phyloP scores from a whole-genome alignment of 2,113 vertebrate genomes.

The Clupea harengus region DNA sequence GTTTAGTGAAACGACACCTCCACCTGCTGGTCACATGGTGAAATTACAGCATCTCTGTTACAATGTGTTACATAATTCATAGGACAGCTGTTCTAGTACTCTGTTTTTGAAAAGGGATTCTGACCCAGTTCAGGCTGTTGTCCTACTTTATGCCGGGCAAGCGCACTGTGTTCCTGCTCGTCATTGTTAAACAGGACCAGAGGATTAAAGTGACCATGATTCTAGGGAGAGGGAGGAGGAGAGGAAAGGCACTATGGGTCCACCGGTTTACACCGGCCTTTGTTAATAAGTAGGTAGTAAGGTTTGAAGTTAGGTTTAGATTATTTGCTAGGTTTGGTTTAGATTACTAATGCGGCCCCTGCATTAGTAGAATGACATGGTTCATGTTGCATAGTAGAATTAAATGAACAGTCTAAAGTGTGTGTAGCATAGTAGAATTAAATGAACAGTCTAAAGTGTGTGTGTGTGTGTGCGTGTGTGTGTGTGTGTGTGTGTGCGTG shows the following conservation, averaged over 20 bases:
- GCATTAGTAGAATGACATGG: too few species aligned
- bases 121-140: background rate
- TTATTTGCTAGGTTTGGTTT: too few species aligned
- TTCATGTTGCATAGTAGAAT: conserved; percentile 8
- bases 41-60: background rate
- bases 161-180: background rate
- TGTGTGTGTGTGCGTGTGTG: background rate
- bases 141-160: background rate
- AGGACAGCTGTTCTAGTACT: background rate
- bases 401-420: background rate
- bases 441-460: background rate
- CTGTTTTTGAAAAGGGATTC: background rate
- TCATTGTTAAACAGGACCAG: background rate
- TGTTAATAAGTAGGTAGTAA: too few species aligned
- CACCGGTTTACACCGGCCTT: too few species aligned
- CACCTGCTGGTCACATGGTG: background rate
- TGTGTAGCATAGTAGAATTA: conserved; percentile 6
- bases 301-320: too few species aligned
- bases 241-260: background rate
- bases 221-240: background rate
- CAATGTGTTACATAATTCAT: background rate
- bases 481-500: conserved; percentile 2
- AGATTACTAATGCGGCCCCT: too few species aligned
- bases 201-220: background rate
- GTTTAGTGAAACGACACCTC: background rate